Evolutionary conservation across 2,113 vertebrate genomes (phyloP), one percentile per base, ranked within the genome.

Genomic region (Seriola aureovittata): DNA sequence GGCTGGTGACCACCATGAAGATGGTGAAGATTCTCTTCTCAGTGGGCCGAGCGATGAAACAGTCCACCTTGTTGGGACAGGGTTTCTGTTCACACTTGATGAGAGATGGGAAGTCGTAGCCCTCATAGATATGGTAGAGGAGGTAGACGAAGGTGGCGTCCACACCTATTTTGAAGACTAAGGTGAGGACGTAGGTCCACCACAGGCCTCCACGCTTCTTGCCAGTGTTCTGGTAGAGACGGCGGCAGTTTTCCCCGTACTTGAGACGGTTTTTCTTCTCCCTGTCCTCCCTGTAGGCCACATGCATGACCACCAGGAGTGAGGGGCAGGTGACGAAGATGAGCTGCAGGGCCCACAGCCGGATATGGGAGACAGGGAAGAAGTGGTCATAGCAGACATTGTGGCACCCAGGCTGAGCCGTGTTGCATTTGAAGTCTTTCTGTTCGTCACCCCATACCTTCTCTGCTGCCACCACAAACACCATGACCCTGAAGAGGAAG

Each of bases 241-340:
- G 82, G 0, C 4, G 67, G 16, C 91, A 88, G 4, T 77, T 48
- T 0, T 96, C 93, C 2, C 97, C 95, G 0, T 68, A 1, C 0
- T 90, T 89, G 3, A 94, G 85, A 0, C 1, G 89, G 81, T 94
- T 55, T 82, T 95, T 97, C 34, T 88, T 91, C 55, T 97, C 95
- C 36, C 94, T 94, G 54, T 97, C 96, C 38, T 99, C 93, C 0
- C 97, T 90, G 90, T 99, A 99, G 21, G 96, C 96, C 44, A 99
- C 98, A 0, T 99, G 98, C 96, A 99, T 97, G 86, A 97, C 91
- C 85, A 99, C 98, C 4, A 99, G 93, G 40, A 99, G 88, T 0
- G 98, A 99, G 0, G 98, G 98, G 69, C 97, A 99, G 0, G 97
- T 99, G 91, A 99, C 98, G 19, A 99, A 96, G 95, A 99, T 99